These are phyloP conservation scores for Cavia aperea DNA, from an alignment of 2,113 vertebrate genomes.

Conservation along the genomic window DNA sequence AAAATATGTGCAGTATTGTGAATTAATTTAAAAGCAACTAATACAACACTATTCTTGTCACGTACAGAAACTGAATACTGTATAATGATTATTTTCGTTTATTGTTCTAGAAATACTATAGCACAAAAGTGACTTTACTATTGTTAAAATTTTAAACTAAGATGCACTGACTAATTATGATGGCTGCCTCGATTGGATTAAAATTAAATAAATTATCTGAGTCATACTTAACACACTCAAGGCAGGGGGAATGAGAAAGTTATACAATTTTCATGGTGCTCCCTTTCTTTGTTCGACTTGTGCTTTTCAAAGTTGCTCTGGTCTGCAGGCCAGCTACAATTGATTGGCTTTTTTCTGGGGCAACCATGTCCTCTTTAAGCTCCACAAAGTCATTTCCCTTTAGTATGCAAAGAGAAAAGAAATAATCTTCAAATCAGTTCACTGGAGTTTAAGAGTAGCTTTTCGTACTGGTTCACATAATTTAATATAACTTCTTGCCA, in stretches of 20 bases:
- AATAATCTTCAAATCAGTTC: constrained; percentile 13
- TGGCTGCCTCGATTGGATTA: not conserved
- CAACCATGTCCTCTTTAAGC: not conserved
- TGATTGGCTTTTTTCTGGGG: not conserved
- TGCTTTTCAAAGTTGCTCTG: not conserved
- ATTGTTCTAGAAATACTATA: not conserved
- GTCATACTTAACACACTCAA: accelerated
- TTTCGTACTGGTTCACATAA: not conserved
- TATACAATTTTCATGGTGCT: not conserved
- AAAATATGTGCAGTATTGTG: not conserved
- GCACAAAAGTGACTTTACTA: not conserved
- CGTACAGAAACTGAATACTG: not conserved
- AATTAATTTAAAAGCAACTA: not conserved
- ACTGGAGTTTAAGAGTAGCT: constrained; percentile 14
- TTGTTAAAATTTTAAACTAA: not conserved
- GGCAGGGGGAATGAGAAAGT: not conserved
- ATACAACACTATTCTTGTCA: not conserved
- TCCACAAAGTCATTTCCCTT: not conserved
- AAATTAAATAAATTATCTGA: not conserved
- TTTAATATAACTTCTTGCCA: constrained; percentile 2
- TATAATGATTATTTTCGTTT: not conserved
- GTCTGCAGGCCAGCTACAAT: not conserved
- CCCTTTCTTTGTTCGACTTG: too few relatives aligned
- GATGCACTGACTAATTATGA: not conserved
- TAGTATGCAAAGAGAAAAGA: not conserved